Evolutionary conservation across 2,888 invertebrate species (phyloP).

Genomic region (Drosophila demipolita): DNA sequence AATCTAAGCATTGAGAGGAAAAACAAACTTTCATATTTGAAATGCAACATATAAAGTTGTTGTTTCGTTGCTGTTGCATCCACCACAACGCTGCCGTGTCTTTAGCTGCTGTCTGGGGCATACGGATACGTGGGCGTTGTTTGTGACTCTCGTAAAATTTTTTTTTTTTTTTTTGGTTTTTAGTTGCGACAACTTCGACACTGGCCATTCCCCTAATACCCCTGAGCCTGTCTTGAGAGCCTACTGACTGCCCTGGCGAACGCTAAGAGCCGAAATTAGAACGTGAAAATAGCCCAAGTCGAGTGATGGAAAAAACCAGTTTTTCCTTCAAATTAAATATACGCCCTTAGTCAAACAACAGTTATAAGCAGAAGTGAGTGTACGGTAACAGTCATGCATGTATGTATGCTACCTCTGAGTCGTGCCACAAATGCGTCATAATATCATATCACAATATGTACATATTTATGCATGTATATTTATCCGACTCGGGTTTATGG

Average conservation of each 20-base stretch:
- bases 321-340: conserved; percentile 28
- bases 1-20: conserved; percentile 30
- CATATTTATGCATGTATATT: neutral
- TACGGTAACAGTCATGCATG: conserved; percentile 33
- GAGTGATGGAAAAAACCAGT: conserved; percentile 54
- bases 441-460: conserved; percentile 46
- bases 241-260: conserved; percentile 11
- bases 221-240: neutral
- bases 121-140: conserved; percentile 50
- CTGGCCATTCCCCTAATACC: neutral
- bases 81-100: conserved; percentile 27
- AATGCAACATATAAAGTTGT: conserved; percentile 46
- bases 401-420: conserved; percentile 7
- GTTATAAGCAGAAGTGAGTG: conserved; percentile 45
- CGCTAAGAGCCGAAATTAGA: conserved; percentile 58
- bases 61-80: conserved; percentile 10
- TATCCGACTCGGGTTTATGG: conserved; percentile 22
- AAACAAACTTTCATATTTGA: conserved; percentile 56
- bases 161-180: conserved; percentile 19
- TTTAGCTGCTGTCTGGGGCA: conserved; percentile 38
- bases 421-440: conserved; percentile 42
- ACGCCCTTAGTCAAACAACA: conserved; percentile 53
- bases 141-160: conserved; percentile 50
- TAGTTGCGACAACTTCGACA: conserved; percentile 37
- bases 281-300: conserved; percentile 43